Evolutionary conservation across 2,888 invertebrate genomes (phyloP).

Genomic region (Polydrusus tereticollis): DNA sequence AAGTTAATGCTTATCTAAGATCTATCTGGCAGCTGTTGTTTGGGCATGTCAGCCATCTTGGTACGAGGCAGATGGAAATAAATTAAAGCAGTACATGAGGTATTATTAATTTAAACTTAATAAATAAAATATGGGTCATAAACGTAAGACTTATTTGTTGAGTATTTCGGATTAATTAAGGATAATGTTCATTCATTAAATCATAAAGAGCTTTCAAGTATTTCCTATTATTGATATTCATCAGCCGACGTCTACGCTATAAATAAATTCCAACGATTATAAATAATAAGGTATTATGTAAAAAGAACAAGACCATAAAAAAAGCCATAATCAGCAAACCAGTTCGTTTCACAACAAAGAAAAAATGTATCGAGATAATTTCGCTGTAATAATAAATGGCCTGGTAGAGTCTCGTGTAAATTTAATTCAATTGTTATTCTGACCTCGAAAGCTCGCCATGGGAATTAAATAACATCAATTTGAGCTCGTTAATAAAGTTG

Average conservation of each 20-base stretch:
- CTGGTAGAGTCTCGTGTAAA: background rate
- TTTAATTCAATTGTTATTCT: slow-evolving; percentile 10
- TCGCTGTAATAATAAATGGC: slow-evolving; percentile 20
- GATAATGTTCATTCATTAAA: too few relatives aligned
- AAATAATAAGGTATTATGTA: slow-evolving; percentile 17
- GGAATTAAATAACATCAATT: background rate
- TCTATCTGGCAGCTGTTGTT: slow-evolving; percentile 4
- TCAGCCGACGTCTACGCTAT: background rate
- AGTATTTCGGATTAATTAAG: too few relatives aligned
- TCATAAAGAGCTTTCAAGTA: too few relatives aligned
- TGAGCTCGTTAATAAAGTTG: background rate
- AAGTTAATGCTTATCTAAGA: slow-evolving; percentile 15
- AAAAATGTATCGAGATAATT: slow-evolving; percentile 19
- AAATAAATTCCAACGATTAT: background rate
- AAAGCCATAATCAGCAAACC: slow-evolving; percentile 23
- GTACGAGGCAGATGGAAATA: background rate
- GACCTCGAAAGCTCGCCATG: slow-evolving; percentile 17
- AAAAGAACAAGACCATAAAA: slow-evolving; percentile 19
- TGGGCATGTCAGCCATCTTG: background rate
- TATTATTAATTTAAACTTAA: background rate
- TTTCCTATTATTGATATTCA: background rate
- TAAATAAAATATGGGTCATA: too few relatives aligned
- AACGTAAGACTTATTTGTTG: too few relatives aligned
- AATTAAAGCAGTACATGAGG: background rate
- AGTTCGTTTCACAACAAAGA: slow-evolving; percentile 7